A percentile compares a stretch with the other conserved stretches of the same genome.
phyloP scores from a whole-genome alignment of 1,140 invertebrate species.

The Hirudo medicinalis region DNA sequence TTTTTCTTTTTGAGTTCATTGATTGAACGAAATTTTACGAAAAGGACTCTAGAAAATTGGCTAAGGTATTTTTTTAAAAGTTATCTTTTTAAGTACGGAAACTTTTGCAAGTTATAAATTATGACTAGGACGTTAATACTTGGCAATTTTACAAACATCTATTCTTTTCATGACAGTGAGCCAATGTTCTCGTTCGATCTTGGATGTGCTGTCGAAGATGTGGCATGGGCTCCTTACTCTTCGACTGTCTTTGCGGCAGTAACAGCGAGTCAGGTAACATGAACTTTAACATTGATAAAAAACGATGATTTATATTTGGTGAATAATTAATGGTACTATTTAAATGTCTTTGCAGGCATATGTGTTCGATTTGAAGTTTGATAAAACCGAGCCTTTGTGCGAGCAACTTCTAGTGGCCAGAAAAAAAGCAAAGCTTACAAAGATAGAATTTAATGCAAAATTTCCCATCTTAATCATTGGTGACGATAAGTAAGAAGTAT shows the following conservation, averaged over 20 bases:
- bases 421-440: constrained; percentile 66
- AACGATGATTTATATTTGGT: neutral
- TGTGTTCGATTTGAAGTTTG: constrained; percentile 77
- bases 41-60: neutral
- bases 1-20: no score
- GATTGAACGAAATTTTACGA: neutral
- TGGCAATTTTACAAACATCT: neutral
- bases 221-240: constrained; percentile 85
- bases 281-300: neutral
- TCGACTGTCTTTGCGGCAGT: constrained; percentile 85
- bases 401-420: constrained; percentile 69
- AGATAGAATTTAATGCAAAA: constrained; percentile 66
- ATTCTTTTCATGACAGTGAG: constrained; percentile 48
- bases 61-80: no score
- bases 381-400: constrained; percentile 79
- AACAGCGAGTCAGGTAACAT: constrained; percentile 42
- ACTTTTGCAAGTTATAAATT: no score
- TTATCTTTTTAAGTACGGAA: no score
- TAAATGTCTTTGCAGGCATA: constrained; percentile 32
- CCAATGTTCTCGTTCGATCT: constrained; percentile 83
- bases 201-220: constrained; percentile 76
- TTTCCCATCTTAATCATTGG: constrained; percentile 75
- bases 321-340: neutral
- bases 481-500: constrained; percentile 60
- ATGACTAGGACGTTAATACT: neutral